Percentiles rank a stretch among this genome's conserved stretches.
Evolutionary conservation across 2,888 invertebrate genomes (phyloP).

Genomic region (Pseudococcus jackbeardsleyi): DNA sequence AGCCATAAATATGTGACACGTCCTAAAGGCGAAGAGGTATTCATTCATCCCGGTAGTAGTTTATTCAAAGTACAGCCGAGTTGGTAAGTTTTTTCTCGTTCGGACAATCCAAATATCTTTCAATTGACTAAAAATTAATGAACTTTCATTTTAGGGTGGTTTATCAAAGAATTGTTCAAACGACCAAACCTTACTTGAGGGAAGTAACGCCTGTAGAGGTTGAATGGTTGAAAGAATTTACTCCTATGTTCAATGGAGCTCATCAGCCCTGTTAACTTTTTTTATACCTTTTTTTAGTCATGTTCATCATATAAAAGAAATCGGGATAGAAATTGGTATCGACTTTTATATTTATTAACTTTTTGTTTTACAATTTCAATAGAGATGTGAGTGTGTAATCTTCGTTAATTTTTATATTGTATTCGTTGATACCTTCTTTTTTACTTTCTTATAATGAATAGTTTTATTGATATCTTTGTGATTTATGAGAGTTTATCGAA

Average conservation of each 20-base stretch:
- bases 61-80: not conserved
- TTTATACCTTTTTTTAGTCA: not conserved
- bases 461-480: not conserved
- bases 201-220: constrained; percentile 32
- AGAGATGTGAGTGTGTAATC: not conserved
- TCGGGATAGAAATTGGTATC: not conserved
- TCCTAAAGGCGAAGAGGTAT: constrained; percentile 41
- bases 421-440: not conserved
- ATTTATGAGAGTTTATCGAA: not conserved
- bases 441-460: not conserved
- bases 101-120: not conserved
- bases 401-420: not conserved
- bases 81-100: constrained; percentile 36
- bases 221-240: constrained; percentile 49
- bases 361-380: not conserved
- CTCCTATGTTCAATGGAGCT: not conserved
- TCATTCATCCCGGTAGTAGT: constrained; percentile 56
- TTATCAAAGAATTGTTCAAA: constrained; percentile 25
- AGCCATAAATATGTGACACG: not conserved
- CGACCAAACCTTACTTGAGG: constrained; percentile 38
- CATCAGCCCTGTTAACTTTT: not conserved
- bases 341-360: not conserved
- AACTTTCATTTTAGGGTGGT: constrained; percentile 40
- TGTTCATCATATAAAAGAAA: not conserved
- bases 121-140: not conserved